Conservation (phyloP, 2,888 invertebrate species). For the Campoletis raptor region DNA sequence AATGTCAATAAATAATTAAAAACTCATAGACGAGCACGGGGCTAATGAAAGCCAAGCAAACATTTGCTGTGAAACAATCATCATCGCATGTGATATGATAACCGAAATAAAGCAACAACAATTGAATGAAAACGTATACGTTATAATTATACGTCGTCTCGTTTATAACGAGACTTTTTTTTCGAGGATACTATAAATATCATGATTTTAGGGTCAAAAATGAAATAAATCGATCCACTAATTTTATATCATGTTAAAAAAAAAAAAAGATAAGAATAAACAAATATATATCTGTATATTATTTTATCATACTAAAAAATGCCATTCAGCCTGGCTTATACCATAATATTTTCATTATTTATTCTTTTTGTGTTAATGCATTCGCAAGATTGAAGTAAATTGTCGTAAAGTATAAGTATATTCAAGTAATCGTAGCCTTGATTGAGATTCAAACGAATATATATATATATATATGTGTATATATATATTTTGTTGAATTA, state of each 20-base stretch:
- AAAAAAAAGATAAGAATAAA: constrained; percentile 1
- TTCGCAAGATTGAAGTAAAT: constrained; percentile 85
- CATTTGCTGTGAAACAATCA: constrained; percentile 77
- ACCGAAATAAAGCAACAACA: constrained; percentile 48
- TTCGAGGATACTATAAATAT: not conserved
- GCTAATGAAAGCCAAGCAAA: constrained; percentile 69
- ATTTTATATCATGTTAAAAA: constrained; percentile 2
- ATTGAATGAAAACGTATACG: constrained; percentile 75
- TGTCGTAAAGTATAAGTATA: constrained; percentile 84
- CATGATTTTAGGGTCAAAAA: constrained; percentile 26
- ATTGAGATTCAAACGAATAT: constrained; percentile 75
- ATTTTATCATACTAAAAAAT: constrained; percentile 71
- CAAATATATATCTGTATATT: constrained; percentile 45
- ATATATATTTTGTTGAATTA: constrained; percentile 30
- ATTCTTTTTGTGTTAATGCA: constrained; percentile 83
- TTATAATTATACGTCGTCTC: constrained; percentile 51
- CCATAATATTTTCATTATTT: constrained; percentile 83
- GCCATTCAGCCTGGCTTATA: constrained; percentile 83
- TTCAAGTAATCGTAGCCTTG: constrained; percentile 84
- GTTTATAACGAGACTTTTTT: constrained; percentile 25
- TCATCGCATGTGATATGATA: constrained; percentile 82
- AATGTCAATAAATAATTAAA: constrained; percentile 48
- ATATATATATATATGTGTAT: constrained; percentile 50
- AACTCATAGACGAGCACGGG: constrained; percentile 79
- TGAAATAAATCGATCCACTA: constrained; percentile 30